Conservation (phyloP, 2,113 vertebrate species). For the Mugil cephalus region DNA sequence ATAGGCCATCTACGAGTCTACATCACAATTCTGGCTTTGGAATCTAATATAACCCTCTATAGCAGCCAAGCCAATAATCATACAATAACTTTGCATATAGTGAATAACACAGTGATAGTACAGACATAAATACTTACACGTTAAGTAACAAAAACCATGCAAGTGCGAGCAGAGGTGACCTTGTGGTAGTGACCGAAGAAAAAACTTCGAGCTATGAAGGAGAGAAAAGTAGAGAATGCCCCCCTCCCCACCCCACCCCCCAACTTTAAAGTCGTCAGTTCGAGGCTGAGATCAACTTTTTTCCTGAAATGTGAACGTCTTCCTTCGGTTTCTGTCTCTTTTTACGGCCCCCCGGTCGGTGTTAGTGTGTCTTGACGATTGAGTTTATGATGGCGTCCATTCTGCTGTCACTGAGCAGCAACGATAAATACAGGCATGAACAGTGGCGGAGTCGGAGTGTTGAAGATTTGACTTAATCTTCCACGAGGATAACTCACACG, state of each 20-base stretch:
- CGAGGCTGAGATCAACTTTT: constrained; percentile 25
- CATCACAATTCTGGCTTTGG: constrained; percentile 65
- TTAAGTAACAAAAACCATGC: constrained; percentile 68
- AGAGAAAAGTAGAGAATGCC: not conserved
- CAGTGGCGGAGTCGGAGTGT: not conserved
- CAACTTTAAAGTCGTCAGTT: constrained; percentile 20
- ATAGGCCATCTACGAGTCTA: constrained; percentile 41
- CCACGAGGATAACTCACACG: not conserved
- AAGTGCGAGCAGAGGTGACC: constrained; percentile 53
- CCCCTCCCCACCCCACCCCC: no score
- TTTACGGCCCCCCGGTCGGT: not conserved
- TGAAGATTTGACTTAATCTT: constrained; percentile 17
- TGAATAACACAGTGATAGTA: constrained; percentile 73
- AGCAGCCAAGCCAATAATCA: constrained; percentile 77
- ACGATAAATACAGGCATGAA: constrained; percentile 34
- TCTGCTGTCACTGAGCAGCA: not conserved
- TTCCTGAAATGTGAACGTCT: constrained; percentile 24
- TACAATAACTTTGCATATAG: constrained; percentile 62
- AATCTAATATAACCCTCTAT: constrained; percentile 75
- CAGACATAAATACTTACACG: constrained; percentile 71
- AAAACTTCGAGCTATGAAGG: constrained; percentile 31
- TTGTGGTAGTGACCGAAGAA: constrained; percentile 27
- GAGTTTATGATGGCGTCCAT: constrained; percentile 21
- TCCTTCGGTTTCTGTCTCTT: constrained; percentile 41
- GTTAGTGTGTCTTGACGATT: not conserved